phyloP scores from a whole-genome alignment of 2,113 vertebrate species.

The Myocastor coypus region DNA sequence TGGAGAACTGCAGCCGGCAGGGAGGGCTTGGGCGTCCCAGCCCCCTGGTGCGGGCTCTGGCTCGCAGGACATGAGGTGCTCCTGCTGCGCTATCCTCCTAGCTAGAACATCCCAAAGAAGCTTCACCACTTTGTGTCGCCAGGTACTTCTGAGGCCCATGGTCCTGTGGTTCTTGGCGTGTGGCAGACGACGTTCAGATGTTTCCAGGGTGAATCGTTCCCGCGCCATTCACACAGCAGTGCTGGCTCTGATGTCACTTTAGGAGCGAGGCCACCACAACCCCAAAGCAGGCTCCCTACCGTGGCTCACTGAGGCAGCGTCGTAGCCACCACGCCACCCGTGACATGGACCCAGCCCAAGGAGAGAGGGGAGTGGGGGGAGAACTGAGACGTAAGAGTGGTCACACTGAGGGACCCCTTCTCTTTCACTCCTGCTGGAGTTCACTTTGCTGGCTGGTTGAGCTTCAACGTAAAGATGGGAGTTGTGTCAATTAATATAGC shows the following conservation, averaged over 20 bases:
- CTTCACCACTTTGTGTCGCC: neutral
- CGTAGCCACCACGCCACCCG: no score
- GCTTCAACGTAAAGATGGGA: neutral
- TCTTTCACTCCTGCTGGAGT: neutral
- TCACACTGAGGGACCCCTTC: neutral
- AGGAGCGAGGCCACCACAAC: neutral
- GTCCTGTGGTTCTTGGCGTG: neutral
- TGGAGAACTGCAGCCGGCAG: neutral
- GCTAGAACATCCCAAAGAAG: neutral
- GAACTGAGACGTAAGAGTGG: neutral
- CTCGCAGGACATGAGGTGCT: rapidly evolving
- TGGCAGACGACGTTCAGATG: neutral
- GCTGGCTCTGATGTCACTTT: neutral
- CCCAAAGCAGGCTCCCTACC: neutral
- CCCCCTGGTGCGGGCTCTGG: neutral
- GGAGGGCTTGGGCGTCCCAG: neutral
- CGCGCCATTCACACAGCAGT: neutral
- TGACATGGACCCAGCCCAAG: neutral
- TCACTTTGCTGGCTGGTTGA: neutral
- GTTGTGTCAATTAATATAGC: neutral
- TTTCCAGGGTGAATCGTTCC: neutral
- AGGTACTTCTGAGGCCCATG: rapidly evolving
- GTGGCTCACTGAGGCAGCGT: neutral
- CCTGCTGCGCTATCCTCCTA: neutral
- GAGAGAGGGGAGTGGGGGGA: neutral